phyloP scores from a whole-genome alignment of 2,113 vertebrate genomes.

The Elgaria multicarinata region DNA sequence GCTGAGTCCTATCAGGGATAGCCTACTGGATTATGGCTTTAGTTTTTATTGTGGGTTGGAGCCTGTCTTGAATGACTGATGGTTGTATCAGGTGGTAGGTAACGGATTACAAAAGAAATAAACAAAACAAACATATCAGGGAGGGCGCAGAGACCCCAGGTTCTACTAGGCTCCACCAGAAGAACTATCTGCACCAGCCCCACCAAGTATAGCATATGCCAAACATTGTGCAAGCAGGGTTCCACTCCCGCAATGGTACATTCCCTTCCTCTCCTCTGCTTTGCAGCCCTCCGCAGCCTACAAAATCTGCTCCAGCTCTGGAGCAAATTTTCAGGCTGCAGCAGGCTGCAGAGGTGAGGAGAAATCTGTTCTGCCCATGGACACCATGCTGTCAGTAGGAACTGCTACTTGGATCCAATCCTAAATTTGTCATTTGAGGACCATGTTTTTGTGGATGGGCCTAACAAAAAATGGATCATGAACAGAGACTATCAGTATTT shows the following conservation, averaged over 20 bases:
- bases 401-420: no score
- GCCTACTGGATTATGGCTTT: background rate
- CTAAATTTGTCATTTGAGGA: background rate
- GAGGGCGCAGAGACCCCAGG: background rate
- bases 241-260: no score
- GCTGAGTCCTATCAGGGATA: background rate
- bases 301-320: no score
- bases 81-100: background rate
- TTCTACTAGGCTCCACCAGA: background rate
- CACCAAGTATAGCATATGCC: background rate
- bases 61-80: background rate
- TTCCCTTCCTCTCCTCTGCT: no score
- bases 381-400: no score
- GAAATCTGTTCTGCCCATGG: no score
- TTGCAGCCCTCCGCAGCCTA: no score
- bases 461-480: background rate
- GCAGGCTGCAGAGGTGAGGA: no score
- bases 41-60: background rate
- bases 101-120: background rate
- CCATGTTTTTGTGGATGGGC: background rate
- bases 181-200: background rate
- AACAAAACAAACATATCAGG: background rate
- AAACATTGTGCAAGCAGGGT: no score
- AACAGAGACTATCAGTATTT: background rate
- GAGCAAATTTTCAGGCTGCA: no score